Percentiles rank a stretch among this genome's conserved stretches.
Conservation (phyloP, 2,113 vertebrate species). For the Eretmochelys imbricata region DNA sequence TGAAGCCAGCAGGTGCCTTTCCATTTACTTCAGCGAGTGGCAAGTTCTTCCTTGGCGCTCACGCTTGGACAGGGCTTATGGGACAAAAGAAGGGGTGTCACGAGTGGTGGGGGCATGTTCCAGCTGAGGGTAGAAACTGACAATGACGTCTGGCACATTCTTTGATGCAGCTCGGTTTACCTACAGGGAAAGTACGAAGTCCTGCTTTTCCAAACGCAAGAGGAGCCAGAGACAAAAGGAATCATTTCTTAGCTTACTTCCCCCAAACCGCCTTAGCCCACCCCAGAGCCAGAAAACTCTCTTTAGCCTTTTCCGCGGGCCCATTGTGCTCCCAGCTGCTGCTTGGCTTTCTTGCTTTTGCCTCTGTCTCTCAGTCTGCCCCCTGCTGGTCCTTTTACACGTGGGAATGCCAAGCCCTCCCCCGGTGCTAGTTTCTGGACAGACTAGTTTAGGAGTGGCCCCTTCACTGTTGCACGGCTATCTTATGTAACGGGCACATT, state of each 20-base stretch:
- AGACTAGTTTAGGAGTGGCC: no score
- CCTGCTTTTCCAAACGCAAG: not conserved
- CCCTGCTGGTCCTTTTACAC: not conserved
- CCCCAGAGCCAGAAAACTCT: not conserved
- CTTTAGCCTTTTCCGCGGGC: not conserved
- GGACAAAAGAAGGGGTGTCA: no score
- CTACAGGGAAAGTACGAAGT: no score
- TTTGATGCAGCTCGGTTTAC: no score
- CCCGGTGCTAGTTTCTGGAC: not conserved
- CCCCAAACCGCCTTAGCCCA: no score
- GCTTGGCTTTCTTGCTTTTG: not conserved
- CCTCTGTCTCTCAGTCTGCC: not conserved
- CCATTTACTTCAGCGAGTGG: no score
- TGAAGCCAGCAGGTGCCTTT: no score
- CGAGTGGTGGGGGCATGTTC: not conserved
- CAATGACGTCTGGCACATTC: not conserved
- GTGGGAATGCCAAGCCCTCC: not conserved
- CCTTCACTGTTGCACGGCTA: not conserved
- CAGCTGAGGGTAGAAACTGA: not conserved
- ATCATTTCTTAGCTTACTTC: not conserved
- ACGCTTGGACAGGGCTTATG: no score
- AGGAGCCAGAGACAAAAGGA: not conserved
- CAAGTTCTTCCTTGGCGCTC: no score
- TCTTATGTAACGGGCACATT: no score
- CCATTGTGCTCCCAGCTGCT: not conserved